Base-by-base conservation (phyloP, 2,797 vertebrate genomes). In the Pseudochromis fuscus region DNA sequence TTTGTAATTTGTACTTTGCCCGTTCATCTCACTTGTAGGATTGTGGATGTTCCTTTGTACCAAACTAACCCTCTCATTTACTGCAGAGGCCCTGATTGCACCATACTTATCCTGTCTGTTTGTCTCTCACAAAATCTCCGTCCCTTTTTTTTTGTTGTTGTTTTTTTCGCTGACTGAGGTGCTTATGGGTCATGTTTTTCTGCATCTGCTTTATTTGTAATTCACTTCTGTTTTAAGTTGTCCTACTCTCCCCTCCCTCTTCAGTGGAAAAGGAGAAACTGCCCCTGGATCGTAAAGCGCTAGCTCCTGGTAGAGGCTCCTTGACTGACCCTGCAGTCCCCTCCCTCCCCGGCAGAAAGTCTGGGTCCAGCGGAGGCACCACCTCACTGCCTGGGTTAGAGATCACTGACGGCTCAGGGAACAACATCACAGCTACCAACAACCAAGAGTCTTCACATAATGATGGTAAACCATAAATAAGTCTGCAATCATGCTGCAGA, bases 241-340 rank as follows among this genome's bases (percentile, higher is more conserved):
- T 33, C 1, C 0, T 30, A 1, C 28, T 59, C n/a, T 28, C 59
- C 4, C 16, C 23, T n/a, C n/a, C 5, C 4, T 63, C 40, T 56
- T 60, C 53, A 93, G 90, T n/a, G 65, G 94, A 94, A 19, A 93
- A 90, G 74, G 92, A 87, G 30, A 82, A 90, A 59, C 50, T 31
- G 45, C 69, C 25, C 69, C 57, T 37, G 7, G 93, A 91, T 10
- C 75, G 90, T 3, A 94, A 92, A 48, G 52, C 25, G 52, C 50
- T 1, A 2, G 2, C 45, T 4, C 28, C 78, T 0, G 40, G 62
- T 59, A 89, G 88, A 61, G 51, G 52, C 19, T 75, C 83, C 7
- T 1, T 66, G 44, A 69, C 42, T 0, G 93, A 94, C 0, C 2
- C 67, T 4, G 5, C 33, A 15, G 35, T 55, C 25, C 45, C 45